phyloP scores from a whole-genome alignment of 2,113 vertebrate species.

The Heterotilapia buettikoferi region DNA sequence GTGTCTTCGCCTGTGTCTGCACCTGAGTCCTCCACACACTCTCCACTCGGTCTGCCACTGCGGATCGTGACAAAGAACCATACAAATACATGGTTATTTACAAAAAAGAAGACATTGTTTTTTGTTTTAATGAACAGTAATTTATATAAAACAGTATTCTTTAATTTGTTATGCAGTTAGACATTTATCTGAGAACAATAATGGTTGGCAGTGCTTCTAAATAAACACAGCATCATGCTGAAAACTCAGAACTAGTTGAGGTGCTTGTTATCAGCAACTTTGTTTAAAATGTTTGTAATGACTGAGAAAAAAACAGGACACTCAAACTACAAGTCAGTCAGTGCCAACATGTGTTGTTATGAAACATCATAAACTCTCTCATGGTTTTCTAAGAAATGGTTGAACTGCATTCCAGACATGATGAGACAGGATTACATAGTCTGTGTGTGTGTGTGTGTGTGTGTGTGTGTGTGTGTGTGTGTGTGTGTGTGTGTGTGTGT shows the following conservation, averaged over 20 bases:
- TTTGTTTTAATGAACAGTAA: neutral
- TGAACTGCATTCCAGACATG: neutral
- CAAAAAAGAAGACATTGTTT: neutral
- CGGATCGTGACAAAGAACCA: no score
- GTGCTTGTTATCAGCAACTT: accelerated
- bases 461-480: accelerated
- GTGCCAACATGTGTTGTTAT: accelerated
- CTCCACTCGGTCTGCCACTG: no score
- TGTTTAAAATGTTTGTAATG: neutral
- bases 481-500: no score
- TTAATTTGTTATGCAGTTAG: neutral
- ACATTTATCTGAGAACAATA: neutral
- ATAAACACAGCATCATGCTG: accelerated
- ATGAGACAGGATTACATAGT: neutral
- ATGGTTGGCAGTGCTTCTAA: neutral
- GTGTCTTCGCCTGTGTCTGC: no score
- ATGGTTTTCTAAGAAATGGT: neutral
- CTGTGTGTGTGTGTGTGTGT: no score
- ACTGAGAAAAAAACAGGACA: neutral
- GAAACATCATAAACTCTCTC: neutral
- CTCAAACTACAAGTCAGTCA: neutral
- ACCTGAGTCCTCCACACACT: no score
- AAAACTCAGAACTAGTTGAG: neutral
- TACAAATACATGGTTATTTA: neutral
- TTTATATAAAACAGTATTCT: accelerated